phyloP scores from a whole-genome alignment of 2,797 vertebrate genomes.

The Hapalemur alaotrensis region DNA sequence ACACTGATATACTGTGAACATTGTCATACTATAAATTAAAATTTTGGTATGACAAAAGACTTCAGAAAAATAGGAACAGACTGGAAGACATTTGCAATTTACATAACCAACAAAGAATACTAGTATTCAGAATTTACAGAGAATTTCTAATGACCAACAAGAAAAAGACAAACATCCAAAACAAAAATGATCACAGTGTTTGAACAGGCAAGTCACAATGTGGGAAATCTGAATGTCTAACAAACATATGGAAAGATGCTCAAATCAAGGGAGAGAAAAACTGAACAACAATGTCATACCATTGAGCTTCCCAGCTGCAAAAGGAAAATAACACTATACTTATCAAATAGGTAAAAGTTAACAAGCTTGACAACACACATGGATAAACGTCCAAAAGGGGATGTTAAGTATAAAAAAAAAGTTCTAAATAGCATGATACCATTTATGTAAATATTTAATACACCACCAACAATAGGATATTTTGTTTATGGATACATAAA shows the following conservation, averaged over 20 bases:
- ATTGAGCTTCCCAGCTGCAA: not conserved
- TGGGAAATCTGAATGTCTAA: not conserved
- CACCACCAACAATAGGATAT: not conserved
- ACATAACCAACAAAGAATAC: not conserved
- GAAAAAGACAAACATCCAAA: not conserved
- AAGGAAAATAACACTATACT: not conserved
- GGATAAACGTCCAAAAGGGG: not conserved
- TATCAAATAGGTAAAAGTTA: not conserved
- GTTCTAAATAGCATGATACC: not conserved
- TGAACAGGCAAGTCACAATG: not conserved
- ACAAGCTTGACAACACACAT: not conserved
- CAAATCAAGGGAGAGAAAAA: not conserved
- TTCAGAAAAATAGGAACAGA: not conserved
- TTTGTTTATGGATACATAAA: not conserved
- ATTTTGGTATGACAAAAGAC: not conserved
- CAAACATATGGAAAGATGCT: not conserved
- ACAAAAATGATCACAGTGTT: not conserved
- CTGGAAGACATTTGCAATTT: not conserved
- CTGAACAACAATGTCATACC: not conserved
- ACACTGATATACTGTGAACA: not conserved
- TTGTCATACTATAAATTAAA: not conserved
- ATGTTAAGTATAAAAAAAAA: not conserved
- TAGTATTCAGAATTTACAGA: not conserved
- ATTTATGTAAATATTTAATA: not conserved
- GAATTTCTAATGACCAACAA: not conserved